Percentiles rank a stretch among this genome's conserved stretches.
Evolutionary conservation across 2,113 vertebrate genomes (phyloP).

Genomic region (Gymnorhina tibicen): DNA sequence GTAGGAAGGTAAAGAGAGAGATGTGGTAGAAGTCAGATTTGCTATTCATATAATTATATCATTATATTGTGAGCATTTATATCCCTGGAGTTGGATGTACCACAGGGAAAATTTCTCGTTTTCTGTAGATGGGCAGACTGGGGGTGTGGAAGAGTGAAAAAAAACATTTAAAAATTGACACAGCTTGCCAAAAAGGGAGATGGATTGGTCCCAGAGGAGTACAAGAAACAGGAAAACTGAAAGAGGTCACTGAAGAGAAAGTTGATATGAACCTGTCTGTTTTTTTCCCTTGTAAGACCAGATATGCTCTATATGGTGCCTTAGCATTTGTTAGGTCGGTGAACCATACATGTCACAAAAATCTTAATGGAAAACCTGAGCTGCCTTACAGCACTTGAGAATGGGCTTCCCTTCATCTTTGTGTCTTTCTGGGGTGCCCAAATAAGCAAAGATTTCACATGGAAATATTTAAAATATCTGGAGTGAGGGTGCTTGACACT

Average conservation of each 20-base stretch:
- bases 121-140: not conserved
- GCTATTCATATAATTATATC: not conserved
- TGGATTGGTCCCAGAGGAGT: not conserved
- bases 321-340: not conserved
- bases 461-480: not conserved
- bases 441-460: not conserved
- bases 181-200: not conserved
- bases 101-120: not conserved
- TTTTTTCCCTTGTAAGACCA: not conserved
- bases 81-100: not conserved
- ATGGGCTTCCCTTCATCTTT: not conserved
- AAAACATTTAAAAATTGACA: constrained; percentile 1
- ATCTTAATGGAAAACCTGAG: not conserved
- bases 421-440: not conserved
- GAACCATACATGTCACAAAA: not conserved
- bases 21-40: not conserved
- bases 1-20: not conserved
- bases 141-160: not conserved
- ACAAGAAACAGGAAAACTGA: not conserved
- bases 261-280: not conserved
- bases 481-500: not conserved
- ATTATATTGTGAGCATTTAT: not conserved
- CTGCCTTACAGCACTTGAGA: not conserved
- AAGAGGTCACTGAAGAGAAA: not conserved
- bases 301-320: not conserved